Conservation (phyloP, 1,140 invertebrate species). For the Drosophila jambulina region DNA sequence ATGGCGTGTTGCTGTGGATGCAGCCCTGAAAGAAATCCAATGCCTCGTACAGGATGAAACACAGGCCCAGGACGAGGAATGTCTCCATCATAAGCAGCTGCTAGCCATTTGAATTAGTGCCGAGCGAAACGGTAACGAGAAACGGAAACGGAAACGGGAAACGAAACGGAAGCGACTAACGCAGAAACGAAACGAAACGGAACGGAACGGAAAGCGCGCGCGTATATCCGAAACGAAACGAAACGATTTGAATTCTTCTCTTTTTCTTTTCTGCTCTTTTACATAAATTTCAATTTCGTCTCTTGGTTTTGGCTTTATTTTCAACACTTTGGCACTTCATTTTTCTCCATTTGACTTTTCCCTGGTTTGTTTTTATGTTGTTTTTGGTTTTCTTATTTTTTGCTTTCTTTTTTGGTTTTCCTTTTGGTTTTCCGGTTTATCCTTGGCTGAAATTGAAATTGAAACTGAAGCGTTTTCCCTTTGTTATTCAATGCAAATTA, state of each 20-base stretch:
- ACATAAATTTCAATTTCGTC: slow-evolving; percentile 24
- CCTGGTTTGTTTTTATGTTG: slow-evolving; percentile 11
- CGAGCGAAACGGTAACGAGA: slow-evolving; percentile 42
- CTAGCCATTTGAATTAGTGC: slow-evolving; percentile 72
- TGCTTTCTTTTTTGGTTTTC: slow-evolving; percentile 11
- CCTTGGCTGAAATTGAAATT: slow-evolving; percentile 44
- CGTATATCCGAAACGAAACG: slow-evolving; percentile 15
- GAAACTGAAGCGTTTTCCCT: slow-evolving; percentile 48
- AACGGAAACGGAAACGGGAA: slow-evolving; percentile 23
- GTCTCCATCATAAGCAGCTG: slow-evolving; percentile 85
- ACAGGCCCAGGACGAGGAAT: slow-evolving; percentile 85
- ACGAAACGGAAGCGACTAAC: slow-evolving; percentile 10
- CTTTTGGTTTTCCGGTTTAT: slow-evolving; percentile 24
- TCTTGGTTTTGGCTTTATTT: slow-evolving; percentile 52
- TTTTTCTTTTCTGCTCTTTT: not conserved
- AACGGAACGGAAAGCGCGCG: slow-evolving; percentile 12
- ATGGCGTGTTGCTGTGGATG: slow-evolving; percentile 78
- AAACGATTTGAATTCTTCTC: slow-evolving; percentile 13
- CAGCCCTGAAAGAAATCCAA: slow-evolving; percentile 85
- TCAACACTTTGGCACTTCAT: slow-evolving; percentile 77
- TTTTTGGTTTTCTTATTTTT: slow-evolving; percentile 25
- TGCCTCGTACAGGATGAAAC: slow-evolving; percentile 85
- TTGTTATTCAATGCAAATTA: slow-evolving; percentile 74
- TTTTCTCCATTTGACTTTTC: slow-evolving; percentile 52
- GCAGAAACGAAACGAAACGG: slow-evolving; percentile 21